Conservation (phyloP, 2,113 vertebrate genomes). For the Petrocephalus microphthalmus region DNA sequence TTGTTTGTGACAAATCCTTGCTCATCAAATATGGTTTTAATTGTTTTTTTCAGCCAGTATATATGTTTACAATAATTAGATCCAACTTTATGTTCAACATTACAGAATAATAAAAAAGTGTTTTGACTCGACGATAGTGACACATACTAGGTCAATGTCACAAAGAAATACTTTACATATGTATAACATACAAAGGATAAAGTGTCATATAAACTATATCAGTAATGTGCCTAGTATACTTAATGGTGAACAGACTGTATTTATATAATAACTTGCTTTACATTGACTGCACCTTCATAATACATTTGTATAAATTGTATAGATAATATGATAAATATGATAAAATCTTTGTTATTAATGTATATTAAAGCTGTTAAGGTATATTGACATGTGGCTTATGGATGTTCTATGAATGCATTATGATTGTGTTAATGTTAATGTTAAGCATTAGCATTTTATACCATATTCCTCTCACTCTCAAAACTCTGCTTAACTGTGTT, state of each 20-base stretch:
- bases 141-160: neutral
- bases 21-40: neutral
- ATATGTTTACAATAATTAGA: neutral
- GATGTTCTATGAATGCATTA: neutral
- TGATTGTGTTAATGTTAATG: neutral
- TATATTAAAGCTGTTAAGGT: neutral
- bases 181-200: neutral
- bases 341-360: neutral
- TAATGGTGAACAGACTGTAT: neutral
- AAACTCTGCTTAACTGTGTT: neutral
- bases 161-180: neutral
- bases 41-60: neutral
- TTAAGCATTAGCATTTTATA: neutral
- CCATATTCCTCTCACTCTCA: neutral
- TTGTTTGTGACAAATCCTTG: neutral
- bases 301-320: neutral
- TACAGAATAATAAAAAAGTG: neutral
- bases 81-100: neutral
- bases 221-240: neutral
- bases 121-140: neutral
- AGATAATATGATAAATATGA: no score
- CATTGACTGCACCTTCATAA: neutral
- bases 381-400: neutral
- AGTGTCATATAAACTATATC: neutral
- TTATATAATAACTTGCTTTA: neutral